Evolutionary conservation across 2,113 vertebrate species (phyloP).

Genomic region (Tapirus terrestris): DNA sequence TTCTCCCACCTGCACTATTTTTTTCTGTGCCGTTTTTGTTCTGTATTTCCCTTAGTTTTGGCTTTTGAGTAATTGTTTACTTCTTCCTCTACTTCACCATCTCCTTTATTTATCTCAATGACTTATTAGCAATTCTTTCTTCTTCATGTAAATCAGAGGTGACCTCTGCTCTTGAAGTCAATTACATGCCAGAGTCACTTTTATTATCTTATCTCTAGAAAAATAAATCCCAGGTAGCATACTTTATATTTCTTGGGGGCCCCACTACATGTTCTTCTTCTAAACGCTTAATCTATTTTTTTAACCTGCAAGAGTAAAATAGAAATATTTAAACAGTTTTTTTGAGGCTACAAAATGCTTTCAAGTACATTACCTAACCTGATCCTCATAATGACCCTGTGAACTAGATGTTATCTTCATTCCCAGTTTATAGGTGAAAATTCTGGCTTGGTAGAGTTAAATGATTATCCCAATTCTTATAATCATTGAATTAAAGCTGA

Average conservation of each 20-base stretch:
- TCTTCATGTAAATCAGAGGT: neutral
- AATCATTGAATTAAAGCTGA: neutral
- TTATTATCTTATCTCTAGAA: neutral
- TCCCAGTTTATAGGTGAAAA: constrained; percentile 12
- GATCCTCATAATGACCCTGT: neutral
- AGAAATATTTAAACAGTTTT: neutral
- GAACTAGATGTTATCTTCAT: neutral
- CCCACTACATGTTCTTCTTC: neutral
- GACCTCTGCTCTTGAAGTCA: neutral
- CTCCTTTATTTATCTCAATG: neutral
- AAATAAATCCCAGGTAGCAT: neutral
- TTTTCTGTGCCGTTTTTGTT: neutral
- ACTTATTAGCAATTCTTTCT: neutral
- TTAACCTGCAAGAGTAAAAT: neutral
- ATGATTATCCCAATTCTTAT: neutral
- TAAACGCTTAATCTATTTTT: neutral
- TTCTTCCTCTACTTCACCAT: neutral
- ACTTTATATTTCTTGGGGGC: neutral
- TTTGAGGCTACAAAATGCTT: neutral
- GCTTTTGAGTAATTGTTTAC: neutral
- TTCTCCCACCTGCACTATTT: neutral
- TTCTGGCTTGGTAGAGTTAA: neutral
- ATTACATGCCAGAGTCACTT: neutral
- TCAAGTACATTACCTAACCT: neutral
- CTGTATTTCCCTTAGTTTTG: neutral